Evolutionary conservation across 2,113 vertebrate species (phyloP), one percentile per base, ranked within the genome.

Genomic region (Paramormyrops kingsleyae): DNA sequence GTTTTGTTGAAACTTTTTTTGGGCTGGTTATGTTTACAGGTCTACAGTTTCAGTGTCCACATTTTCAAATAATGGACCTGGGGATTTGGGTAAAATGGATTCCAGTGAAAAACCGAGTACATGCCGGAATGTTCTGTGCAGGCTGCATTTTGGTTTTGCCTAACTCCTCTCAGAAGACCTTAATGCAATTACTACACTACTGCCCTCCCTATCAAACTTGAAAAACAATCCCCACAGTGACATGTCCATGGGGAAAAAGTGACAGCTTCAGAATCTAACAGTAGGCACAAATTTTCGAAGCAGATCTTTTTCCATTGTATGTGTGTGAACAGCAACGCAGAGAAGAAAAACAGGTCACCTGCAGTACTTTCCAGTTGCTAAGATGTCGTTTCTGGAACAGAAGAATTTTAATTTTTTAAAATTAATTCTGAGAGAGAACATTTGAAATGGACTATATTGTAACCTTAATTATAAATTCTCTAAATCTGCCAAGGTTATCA

Each of bases 281-380:
- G 89, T 56, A 86, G 31, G 74, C 50, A 89, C 35, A 35, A 56
- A 50, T 31, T 87, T 83, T 53, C 24, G 83, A 92, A 3, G 17
- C 52, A 87, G 88, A 85, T 62, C 42, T 27, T 89, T 93, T 92
- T 92, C 90, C 90, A 90, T 89, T 92, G 88, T 80, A 88, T 88
- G 46, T 89, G 83, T 87, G 83, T 77, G 47, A 90, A 83, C 13
- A 35, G 17, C 17, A 3, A 46, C 47, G 31, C 84, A 42, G 88
- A 89, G 89, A 91, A 90, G 10, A 90, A 66, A 74, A 80, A 91
- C 89, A 90, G n/a, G 90, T 90, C 91, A 91, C 89, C 86, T 87
- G 52, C 86, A 89, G 86, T 80, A 90, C 83, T 90, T 91, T 92
- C 88, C 92, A 90, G 90, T 85, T 80, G 52, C 59, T 50, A 9